Conservation (phyloP, 2,113 vertebrate species). For the Excalfactoria chinensis region DNA sequence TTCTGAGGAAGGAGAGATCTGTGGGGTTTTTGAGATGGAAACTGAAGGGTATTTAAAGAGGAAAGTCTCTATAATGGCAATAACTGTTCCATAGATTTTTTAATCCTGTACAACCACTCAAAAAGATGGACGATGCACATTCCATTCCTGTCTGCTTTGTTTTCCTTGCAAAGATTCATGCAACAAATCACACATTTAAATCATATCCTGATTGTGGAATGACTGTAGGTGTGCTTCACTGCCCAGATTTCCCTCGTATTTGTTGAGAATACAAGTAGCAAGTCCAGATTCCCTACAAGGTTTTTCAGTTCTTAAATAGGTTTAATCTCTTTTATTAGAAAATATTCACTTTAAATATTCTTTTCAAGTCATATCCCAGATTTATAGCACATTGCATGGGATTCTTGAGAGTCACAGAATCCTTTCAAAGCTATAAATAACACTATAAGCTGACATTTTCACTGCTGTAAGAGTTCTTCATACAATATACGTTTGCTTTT, state of each 20-base stretch:
- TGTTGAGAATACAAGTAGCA: not conserved
- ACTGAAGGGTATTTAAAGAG: not conserved
- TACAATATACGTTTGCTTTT: not conserved
- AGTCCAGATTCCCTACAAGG: not conserved
- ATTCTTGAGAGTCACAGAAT: not conserved
- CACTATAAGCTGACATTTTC: not conserved
- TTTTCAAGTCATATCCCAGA: not conserved
- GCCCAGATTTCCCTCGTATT: not conserved
- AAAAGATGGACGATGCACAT: not conserved
- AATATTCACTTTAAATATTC: not conserved
- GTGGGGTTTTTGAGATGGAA: not conserved
- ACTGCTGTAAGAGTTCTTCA: not conserved
- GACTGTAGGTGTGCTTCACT: slow-evolving; percentile 10
- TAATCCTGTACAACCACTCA: not conserved
- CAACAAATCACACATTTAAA: not conserved
- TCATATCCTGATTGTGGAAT: not conserved
- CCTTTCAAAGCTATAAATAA: not conserved
- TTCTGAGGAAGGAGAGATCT: not conserved
- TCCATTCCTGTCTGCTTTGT: not conserved
- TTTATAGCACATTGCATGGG: not conserved
- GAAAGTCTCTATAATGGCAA: not conserved
- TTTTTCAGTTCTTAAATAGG: not conserved
- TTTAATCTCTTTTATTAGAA: slow-evolving; percentile 10
- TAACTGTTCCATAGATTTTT: not conserved
- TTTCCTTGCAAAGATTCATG: not conserved